Evolutionary conservation across 2,888 invertebrate species (phyloP).

Genomic region (Rhagophthalmus giganteus): DNA sequence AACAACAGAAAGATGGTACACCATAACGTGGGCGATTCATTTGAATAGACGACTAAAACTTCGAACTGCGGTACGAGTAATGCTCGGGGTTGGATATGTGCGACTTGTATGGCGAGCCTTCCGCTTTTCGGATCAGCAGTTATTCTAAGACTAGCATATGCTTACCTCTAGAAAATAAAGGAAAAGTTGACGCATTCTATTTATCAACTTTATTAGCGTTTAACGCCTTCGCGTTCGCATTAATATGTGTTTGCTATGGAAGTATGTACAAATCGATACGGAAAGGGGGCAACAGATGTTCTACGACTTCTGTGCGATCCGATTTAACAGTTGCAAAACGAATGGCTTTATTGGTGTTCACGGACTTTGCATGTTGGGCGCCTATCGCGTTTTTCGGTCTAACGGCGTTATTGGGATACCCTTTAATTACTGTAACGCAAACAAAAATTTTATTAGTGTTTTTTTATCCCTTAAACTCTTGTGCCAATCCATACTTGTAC

Average conservation of each 20-base stretch:
- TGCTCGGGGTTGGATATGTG: conserved; percentile 65
- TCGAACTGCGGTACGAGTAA: conserved; percentile 60
- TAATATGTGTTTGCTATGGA: conserved; percentile 66
- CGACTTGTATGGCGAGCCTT: conserved; percentile 61
- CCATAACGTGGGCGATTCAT: conserved; percentile 65
- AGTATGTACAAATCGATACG: conserved; percentile 65
- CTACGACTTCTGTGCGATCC: conserved; percentile 54
- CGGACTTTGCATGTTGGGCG: conserved; percentile 65
- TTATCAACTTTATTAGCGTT: conserved; percentile 61
- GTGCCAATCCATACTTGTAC: conserved; percentile 71
- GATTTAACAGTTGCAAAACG: conserved; percentile 63
- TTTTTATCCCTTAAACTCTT: conserved; percentile 70
- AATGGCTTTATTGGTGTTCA: conserved; percentile 69
- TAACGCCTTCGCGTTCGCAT: conserved; percentile 65
- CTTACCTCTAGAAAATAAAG: conserved; percentile 64
- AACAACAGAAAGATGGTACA: conserved; percentile 64
- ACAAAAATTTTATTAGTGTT: conserved; percentile 65
- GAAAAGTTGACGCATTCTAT: conserved; percentile 60
- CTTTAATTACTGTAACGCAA: conserved; percentile 61
- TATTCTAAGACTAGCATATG: conserved; percentile 71
- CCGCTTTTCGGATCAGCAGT: conserved; percentile 66
- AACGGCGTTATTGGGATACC: conserved; percentile 65
- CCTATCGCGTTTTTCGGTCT: conserved; percentile 69
- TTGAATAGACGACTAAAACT: conserved; percentile 64
- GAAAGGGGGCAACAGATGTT: conserved; percentile 60